These are phyloP conservation scores for Nebria salina DNA, from an alignment of 2,888 invertebrate genomes.

Conservation along the genomic window DNA sequence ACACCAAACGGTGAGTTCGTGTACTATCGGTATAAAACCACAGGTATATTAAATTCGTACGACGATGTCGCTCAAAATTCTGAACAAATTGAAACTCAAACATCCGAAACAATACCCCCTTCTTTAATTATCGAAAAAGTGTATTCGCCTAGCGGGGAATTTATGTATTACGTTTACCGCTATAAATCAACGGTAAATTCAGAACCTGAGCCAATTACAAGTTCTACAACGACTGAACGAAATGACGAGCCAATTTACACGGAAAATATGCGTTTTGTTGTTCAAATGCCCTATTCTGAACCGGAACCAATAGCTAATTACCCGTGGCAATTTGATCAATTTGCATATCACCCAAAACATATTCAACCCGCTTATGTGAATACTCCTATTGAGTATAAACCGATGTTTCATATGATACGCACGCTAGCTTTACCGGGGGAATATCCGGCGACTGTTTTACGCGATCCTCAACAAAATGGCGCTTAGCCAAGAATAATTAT, in stretches of 20 bases:
- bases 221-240: slow-evolving; percentile 33
- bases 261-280: slow-evolving; percentile 58
- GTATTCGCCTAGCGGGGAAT: slow-evolving; percentile 33
- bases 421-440: slow-evolving; percentile 55
- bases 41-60: background rate
- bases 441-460: slow-evolving; percentile 7
- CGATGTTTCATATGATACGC: slow-evolving; percentile 58
- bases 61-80: background rate
- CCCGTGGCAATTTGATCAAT: slow-evolving; percentile 57
- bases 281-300: slow-evolving; percentile 56
- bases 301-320: slow-evolving; percentile 50
- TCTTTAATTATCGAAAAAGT: slow-evolving; percentile 35
- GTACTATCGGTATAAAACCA: slow-evolving; percentile 20
- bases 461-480: slow-evolving; percentile 6
- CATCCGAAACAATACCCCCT: background rate
- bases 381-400: slow-evolving; percentile 57
- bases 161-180: slow-evolving; percentile 37
- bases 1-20: slow-evolving; percentile 30
- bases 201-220: slow-evolving; percentile 47
- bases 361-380: slow-evolving; percentile 56
- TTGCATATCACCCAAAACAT: slow-evolving; percentile 57
- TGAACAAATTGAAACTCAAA: slow-evolving; percentile 17
- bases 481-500: background rate
- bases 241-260: slow-evolving; percentile 50
- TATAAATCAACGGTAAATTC: slow-evolving; percentile 13